A percentile compares a stretch with the other conserved stretches of the same genome.
These are phyloP conservation scores for Lasioglossum villosulum DNA, from an alignment of 2,888 invertebrate genomes.

Conservation along the genomic window DNA sequence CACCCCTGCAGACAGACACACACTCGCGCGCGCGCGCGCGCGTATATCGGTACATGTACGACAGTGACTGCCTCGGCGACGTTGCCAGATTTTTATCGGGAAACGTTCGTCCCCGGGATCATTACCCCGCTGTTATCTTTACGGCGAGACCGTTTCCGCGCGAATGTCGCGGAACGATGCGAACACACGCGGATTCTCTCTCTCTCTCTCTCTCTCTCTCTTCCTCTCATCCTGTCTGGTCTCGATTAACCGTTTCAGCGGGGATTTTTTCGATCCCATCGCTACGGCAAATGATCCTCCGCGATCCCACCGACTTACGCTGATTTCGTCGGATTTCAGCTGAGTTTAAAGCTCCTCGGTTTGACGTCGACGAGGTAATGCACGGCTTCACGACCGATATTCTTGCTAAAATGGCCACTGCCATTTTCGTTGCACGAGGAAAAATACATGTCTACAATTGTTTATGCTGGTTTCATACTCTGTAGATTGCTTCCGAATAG, in stretches of 20 bases:
- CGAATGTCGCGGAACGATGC: slow-evolving; percentile 15
- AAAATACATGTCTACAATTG: neutral
- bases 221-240: neutral
- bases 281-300: neutral
- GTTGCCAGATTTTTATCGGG: slow-evolving; percentile 30
- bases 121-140: slow-evolving; percentile 30
- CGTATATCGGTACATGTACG: neutral
- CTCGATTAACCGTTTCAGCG: slow-evolving; percentile 12
- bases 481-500: neutral
- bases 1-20: neutral
- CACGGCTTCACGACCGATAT: neutral
- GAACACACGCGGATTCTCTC: neutral
- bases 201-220: no score
- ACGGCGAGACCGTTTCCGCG: slow-evolving; percentile 14
- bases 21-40: neutral
- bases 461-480: neutral
- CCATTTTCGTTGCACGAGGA: neutral
- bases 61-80: neutral
- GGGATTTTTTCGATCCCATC: neutral
- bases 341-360: neutral
- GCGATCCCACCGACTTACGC: neutral
- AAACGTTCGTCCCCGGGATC: slow-evolving; percentile 24
- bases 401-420: neutral
- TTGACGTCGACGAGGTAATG: neutral
- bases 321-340: neutral